Evolutionary conservation across 2,797 vertebrate genomes (phyloP).

Genomic region (Tokudaia muenninki): DNA sequence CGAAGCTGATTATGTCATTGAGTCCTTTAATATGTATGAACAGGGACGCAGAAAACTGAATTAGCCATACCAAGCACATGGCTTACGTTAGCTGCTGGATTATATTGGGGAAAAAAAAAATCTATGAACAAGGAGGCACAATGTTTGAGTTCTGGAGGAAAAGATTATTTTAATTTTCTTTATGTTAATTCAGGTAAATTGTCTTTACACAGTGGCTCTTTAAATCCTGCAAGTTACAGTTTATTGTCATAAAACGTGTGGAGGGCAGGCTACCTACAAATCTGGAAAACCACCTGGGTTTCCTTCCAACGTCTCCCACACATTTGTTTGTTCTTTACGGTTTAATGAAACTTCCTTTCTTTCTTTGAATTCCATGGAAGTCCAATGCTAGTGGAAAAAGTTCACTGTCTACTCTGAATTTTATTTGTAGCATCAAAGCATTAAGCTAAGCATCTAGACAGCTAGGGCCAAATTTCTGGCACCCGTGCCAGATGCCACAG

Average conservation of each 20-base stretch:
- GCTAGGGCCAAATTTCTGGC: constrained; percentile 49
- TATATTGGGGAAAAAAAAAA: neutral
- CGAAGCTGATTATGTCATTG: constrained; percentile 80
- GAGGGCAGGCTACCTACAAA: neutral
- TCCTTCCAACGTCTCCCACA: neutral
- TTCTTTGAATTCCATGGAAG: neutral
- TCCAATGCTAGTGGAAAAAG: constrained; percentile 61
- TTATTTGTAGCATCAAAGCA: constrained; percentile 55
- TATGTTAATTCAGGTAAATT: constrained; percentile 61
- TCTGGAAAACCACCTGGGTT: neutral
- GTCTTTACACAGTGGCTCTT: constrained; percentile 62
- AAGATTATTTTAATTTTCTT: constrained; percentile 72
- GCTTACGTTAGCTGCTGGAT: constrained; percentile 68
- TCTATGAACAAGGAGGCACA: constrained; percentile 68
- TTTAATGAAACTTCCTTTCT: constrained; percentile 51
- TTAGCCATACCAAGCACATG: constrained; percentile 71
- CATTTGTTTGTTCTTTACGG: neutral
- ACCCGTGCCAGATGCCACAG: constrained; percentile 17
- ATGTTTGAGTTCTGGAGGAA: constrained; percentile 59
- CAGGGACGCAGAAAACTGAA: constrained; percentile 76
- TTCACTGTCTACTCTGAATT: constrained; percentile 51
- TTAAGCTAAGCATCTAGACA: constrained; percentile 53
- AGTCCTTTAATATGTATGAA: constrained; percentile 82
- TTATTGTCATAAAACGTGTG: neutral
- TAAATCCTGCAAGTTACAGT: constrained; percentile 29